A percentile compares a stretch with the other conserved stretches of the same genome.
These are phyloP conservation scores for Morone saxatilis DNA, from an alignment of 2,113 vertebrate species.

Conservation along the genomic window DNA sequence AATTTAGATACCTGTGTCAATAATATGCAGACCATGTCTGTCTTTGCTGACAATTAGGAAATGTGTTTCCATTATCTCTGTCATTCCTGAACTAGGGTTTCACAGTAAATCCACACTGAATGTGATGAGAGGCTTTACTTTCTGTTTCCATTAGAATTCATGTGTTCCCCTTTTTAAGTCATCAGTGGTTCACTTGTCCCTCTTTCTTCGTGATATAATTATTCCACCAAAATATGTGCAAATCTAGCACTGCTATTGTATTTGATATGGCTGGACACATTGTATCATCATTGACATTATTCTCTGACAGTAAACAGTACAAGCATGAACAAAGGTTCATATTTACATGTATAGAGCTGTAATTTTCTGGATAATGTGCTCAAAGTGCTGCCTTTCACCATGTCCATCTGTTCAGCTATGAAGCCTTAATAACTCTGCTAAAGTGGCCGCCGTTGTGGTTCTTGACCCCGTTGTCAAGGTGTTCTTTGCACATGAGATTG, in stretches of 20 bases:
- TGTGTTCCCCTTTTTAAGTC: neutral
- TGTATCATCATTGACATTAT: neutral
- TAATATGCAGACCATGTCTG: neutral
- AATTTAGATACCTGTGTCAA: neutral
- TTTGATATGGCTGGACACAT: neutral
- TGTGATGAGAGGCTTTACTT: neutral
- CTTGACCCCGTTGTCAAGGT: neutral
- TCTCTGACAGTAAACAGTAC: neutral
- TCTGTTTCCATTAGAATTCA: neutral
- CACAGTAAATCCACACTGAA: neutral
- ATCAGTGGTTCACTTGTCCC: neutral
- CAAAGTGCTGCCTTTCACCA: neutral
- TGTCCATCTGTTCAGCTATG: neutral
- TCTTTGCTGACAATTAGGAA: neutral
- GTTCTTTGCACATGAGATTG: neutral
- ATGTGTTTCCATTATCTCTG: neutral
- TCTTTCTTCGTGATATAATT: neutral
- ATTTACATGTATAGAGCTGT: neutral
- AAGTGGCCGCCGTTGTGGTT: neutral
- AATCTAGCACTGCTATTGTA: neutral
- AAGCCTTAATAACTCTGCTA: neutral
- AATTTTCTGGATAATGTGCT: constrained; percentile 6
- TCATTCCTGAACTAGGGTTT: neutral
- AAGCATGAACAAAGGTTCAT: neutral
- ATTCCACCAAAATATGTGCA: neutral